Evolutionary conservation across 2,113 vertebrate species (phyloP), one percentile per base, ranked within the genome.

Genomic region (Nibea albiflora): DNA sequence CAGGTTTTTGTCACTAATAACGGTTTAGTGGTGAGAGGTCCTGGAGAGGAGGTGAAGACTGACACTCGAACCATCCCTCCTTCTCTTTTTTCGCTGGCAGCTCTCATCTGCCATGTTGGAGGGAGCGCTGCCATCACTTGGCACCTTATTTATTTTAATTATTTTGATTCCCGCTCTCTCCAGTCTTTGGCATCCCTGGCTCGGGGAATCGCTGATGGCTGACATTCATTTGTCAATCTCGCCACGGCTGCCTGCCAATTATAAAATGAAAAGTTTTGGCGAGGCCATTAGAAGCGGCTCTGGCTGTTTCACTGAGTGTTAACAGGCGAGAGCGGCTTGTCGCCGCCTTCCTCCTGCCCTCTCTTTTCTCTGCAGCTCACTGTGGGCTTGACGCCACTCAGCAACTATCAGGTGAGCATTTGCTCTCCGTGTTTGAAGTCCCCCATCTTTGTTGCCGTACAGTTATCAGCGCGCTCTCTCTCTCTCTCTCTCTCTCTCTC

Each of bases 91-190:
- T 19, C 1, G 17, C 73, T 89, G 84, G 87, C 90, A 83, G 85
- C 76, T 78, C 83, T 73, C 83, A 47, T 82, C 88, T 85, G 76
- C 91, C 80, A 85, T 75, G 90, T 86, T 91, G 90, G 90, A 88
- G 76, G 80, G 81, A 90, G 81, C 73, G 67, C 76, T 79, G 89
- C 76, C 92, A 90, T 83, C 87, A 65, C 90, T 92, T 93, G 76
- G 92, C 91, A 91, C 91, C 93, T 95, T 94, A 94, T 95, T 95
- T 93, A 94, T 94, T 95, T 92, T 93, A 95, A 95, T 95, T 94
- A 95, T 95, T 94, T 93, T 92, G 90, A 94, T 93, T 94, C 90
- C 81, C 76, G 72, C 87, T 86, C 88, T 86, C 89, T 86, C 89
- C 90, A 22, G n/a, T 84, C 88, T 58, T 83, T 88, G 92, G 90